These are phyloP conservation scores for Polyommatus icarus DNA, from an alignment of 2,888 invertebrate species.

Conservation along the genomic window DNA sequence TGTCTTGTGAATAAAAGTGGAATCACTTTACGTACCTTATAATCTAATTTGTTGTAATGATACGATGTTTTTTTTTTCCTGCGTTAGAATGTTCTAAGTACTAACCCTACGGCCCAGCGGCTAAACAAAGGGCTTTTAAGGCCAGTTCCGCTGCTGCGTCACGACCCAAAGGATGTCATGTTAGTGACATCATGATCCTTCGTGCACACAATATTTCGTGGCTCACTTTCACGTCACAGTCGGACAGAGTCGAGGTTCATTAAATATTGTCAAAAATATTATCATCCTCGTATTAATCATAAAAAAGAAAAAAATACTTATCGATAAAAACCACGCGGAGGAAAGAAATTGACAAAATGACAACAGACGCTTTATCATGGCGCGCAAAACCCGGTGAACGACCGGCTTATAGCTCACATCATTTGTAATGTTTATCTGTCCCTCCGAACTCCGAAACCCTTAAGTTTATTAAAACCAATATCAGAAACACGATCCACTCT, in stretches of 20 bases:
- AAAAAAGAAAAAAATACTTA: neutral
- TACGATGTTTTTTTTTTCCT: neutral
- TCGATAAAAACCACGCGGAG: neutral
- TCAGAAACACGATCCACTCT: slow-evolving; percentile 35
- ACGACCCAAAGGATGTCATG: slow-evolving; percentile 37
- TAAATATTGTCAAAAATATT: neutral
- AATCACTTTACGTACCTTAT: no score
- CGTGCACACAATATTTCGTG: neutral
- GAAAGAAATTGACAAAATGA: slow-evolving; percentile 12
- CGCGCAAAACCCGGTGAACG: neutral
- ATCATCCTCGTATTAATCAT: neutral
- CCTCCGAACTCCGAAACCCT: neutral
- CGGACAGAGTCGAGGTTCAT: neutral
- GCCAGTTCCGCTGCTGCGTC: slow-evolving; percentile 49
- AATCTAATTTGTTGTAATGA: no score
- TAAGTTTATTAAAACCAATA: neutral
- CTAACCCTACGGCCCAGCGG: neutral
- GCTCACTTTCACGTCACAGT: neutral
- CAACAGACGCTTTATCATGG: neutral
- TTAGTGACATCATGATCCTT: slow-evolving; percentile 10
- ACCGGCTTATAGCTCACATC: slow-evolving; percentile 7
- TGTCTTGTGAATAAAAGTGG: neutral
- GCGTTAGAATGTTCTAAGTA: neutral
- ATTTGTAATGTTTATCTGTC: slow-evolving; percentile 21
- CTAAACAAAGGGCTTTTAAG: slow-evolving; percentile 44